phyloP scores from a whole-genome alignment of 2,797 vertebrate genomes.

The Artibeus lituratus region DNA sequence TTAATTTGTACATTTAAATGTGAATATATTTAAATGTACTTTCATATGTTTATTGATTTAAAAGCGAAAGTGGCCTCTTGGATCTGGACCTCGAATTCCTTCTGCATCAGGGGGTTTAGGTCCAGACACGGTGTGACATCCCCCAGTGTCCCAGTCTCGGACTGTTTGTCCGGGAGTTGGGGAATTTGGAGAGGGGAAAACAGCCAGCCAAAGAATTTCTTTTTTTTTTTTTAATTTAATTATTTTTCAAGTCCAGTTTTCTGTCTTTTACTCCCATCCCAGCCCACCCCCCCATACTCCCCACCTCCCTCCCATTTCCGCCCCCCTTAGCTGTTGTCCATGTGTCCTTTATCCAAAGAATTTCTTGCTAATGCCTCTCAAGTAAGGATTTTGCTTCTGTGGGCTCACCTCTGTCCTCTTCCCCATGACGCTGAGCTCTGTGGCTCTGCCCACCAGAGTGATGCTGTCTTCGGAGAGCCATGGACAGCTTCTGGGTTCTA shows the following conservation, averaged over 20 bases:
- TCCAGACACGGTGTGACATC: neutral
- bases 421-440: fast-evolving
- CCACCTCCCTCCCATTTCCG: no score
- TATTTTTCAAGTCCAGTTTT: no score
- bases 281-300: no score
- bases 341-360: no score
- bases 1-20: neutral
- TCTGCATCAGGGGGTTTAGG: neutral
- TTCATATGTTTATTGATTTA: neutral
- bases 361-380: neutral
- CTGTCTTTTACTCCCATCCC: no score
- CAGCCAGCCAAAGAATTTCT: neutral
- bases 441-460: neutral
- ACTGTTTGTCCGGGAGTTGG: neutral
- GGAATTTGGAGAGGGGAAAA: neutral
- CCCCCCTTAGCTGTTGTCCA: no score
- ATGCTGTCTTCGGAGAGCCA: neutral
- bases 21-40: neutral
- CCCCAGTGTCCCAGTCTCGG: neutral
- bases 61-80: neutral
- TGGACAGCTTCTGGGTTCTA: neutral
- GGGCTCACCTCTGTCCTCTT: fast-evolving
- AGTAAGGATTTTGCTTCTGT: neutral
- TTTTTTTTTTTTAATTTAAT: no score
- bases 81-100: neutral